These are phyloP conservation scores for Porphyrio hochstetteri DNA, from an alignment of 2,113 vertebrate genomes.

Conservation along the genomic window DNA sequence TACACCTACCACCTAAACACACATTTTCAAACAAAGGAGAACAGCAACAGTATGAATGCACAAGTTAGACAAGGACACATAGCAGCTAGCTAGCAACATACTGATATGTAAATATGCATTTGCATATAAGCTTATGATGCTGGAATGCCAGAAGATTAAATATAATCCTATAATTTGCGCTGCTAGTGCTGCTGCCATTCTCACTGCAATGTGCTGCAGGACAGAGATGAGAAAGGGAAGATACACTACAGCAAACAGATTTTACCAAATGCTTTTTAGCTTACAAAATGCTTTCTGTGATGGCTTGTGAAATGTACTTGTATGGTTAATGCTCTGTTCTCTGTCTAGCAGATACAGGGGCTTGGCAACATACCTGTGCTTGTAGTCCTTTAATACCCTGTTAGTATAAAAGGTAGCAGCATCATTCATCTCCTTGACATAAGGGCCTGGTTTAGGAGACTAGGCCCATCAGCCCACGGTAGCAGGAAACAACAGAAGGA, in stretches of 20 bases:
- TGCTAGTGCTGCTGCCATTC: neutral
- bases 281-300: neutral
- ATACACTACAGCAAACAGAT: neutral
- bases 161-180: neutral
- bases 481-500: conserved; percentile 65
- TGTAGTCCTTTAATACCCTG: conserved; percentile 98
- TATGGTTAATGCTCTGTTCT: neutral
- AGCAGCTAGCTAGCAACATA: neutral
- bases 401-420: conserved; percentile 98
- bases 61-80: neutral
- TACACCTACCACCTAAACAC: neutral
- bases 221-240: neutral
- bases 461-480: conserved; percentile 74
- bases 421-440: conserved; percentile 99
- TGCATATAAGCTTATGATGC: neutral
- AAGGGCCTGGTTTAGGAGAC: conserved; percentile 94
- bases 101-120: neutral
- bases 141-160: neutral
- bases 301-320: neutral
- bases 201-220: neutral
- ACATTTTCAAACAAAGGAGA: neutral
- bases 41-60: neutral
- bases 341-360: neutral
- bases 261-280: neutral
- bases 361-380: conserved; percentile 85